Base-by-base conservation (phyloP, 2,888 invertebrate species). In the Artemia sp. region DNA sequence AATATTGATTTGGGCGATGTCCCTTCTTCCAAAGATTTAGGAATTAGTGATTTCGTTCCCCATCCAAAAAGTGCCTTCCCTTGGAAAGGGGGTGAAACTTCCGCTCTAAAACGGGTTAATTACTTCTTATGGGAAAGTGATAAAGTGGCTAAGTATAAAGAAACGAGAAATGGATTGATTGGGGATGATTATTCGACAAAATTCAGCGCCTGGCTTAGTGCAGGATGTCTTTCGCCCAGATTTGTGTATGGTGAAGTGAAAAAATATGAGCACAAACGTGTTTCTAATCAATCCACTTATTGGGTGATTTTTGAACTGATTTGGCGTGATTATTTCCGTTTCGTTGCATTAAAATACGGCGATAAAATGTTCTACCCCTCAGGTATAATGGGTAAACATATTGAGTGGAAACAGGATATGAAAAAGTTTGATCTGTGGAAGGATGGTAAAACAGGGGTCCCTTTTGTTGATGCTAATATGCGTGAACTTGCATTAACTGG, bases 391-490 rank as follows among this genome's bases (percentile, higher is more conserved):
- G 71, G 72, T 14, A 73, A 71, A 52, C 72, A 72, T 51, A 70
- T 72, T 19, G 67, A 72, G 10, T 74, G 74, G 74, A 70, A 71
- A 14, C 38, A 70, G 52, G 70, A 73, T 64, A 68, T 67, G 67
- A 51, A 70, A 58, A 70, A 72, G 12, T 73, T 74, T 66, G 64
- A 72, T 19, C 71, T 69, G 50, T 74, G 74, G 74, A 71, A 72
- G 66, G 77, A 77, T 64, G 78, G 79, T 4, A 74, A 73, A 64
- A 79, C 79, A 51, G 79, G 79, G 52, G 77, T 78, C 6, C 79
- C 79, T 11, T 78, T 77, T 74, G 78, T 79, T 12, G 79, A 79
- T 75, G 79, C 79, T 51, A 78, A 78, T 72, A 79, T 79, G 78
- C 74, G 78, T 70, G 78, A 79, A 73, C 66, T 79, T 68, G 72